Evolutionary conservation across 2,113 vertebrate genomes (phyloP).

Genomic region (Manacus vitellinus): DNA sequence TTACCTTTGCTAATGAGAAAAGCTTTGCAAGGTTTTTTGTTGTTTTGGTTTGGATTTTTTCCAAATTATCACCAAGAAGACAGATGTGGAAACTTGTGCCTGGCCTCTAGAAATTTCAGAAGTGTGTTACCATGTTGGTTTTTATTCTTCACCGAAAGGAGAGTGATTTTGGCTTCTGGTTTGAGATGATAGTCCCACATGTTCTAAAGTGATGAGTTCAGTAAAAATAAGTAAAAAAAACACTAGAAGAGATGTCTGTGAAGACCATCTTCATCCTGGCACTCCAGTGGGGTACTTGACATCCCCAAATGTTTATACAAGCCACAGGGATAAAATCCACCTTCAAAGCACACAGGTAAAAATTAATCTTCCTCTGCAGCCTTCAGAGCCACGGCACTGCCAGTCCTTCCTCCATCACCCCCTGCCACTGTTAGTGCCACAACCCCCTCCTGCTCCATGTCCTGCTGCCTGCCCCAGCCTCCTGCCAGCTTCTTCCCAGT

Average conservation of each 20-base stretch:
- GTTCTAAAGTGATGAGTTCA: background rate
- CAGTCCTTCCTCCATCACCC: background rate
- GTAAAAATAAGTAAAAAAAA: background rate
- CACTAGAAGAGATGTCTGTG: background rate
- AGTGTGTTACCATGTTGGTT: background rate
- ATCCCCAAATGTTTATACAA: background rate
- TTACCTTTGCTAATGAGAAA: background rate
- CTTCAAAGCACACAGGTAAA: background rate
- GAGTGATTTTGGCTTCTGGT: background rate
- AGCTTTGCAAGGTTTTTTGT: background rate
- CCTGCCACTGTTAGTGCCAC: background rate
- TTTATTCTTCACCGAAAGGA: background rate
- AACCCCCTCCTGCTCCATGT: background rate
- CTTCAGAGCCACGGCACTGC: fast-evolving
- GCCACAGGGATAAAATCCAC: background rate
- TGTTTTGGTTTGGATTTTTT: background rate
- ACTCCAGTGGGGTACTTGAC: background rate
- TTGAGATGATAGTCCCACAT: background rate
- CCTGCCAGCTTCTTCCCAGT: background rate
- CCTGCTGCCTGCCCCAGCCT: background rate
- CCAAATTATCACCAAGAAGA: background rate
- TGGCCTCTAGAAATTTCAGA: background rate
- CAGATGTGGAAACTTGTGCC: background rate
- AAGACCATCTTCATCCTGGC: background rate
- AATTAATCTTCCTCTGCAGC: background rate